Evolutionary conservation across 2,113 vertebrate genomes (phyloP).

Genomic region (Chascanopsetta lugubris): DNA sequence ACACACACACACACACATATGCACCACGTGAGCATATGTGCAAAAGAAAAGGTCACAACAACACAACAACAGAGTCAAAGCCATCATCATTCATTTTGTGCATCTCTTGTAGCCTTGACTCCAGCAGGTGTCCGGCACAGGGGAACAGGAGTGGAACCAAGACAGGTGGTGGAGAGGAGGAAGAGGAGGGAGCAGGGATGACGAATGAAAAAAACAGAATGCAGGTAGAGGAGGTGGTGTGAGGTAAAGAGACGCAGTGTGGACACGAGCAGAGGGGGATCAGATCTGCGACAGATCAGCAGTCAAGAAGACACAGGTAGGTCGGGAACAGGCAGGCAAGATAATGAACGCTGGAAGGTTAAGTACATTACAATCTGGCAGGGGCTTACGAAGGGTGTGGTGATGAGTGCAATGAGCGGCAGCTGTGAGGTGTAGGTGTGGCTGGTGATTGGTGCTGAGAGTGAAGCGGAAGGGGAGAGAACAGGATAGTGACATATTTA

Average conservation of each 20-base stretch:
- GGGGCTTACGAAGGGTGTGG: too few relatives aligned
- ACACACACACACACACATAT: slow-evolving; percentile 36
- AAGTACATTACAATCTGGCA: too few relatives aligned
- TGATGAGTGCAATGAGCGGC: too few relatives aligned
- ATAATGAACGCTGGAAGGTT: too few relatives aligned
- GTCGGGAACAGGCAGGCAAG: too few relatives aligned
- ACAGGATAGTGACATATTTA: too few relatives aligned
- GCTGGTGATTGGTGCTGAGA: too few relatives aligned
- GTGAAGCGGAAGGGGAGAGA: too few relatives aligned
- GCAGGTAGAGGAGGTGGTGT: slow-evolving; percentile 5
- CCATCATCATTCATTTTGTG: slow-evolving; percentile 51
- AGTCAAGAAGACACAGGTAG: neutral
- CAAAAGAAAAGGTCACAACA: slow-evolving; percentile 51
- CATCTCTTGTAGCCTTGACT: slow-evolving; percentile 36
- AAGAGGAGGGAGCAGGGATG: neutral
- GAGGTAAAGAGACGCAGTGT: neutral
- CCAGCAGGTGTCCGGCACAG: slow-evolving; percentile 23
- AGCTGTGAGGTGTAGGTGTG: too few relatives aligned
- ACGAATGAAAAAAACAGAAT: slow-evolving; percentile 2
- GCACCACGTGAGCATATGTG: slow-evolving; percentile 40
- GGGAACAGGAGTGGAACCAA: slow-evolving; percentile 46
- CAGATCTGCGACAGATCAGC: too few relatives aligned
- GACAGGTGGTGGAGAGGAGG: slow-evolving; percentile 52
- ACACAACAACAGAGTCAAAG: slow-evolving; percentile 48
- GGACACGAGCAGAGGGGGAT: neutral